phyloP scores from a whole-genome alignment of 1,140 invertebrate genomes.

The Ptiloglossa arizonensis region DNA sequence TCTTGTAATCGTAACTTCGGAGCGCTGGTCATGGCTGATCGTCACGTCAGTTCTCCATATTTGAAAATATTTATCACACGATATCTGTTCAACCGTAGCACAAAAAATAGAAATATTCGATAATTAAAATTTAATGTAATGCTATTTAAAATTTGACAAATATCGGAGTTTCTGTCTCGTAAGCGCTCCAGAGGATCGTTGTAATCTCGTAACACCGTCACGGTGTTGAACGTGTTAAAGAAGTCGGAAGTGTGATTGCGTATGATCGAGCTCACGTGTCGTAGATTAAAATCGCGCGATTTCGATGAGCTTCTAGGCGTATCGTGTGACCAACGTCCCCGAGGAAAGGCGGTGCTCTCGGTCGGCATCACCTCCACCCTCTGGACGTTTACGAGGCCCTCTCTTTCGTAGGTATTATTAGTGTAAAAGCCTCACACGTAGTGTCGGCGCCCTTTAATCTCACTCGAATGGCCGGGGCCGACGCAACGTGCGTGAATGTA shows the following conservation, averaged over 20 bases:
- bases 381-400: slow-evolving; percentile 39
- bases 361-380: slow-evolving; percentile 44
- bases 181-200: too few species aligned
- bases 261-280: not conserved
- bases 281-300: not conserved
- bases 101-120: too few species aligned
- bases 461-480: slow-evolving; percentile 42
- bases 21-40: too few species aligned
- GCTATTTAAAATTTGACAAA: too few species aligned
- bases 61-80: too few species aligned
- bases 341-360: slow-evolving; percentile 43
- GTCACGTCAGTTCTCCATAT: too few species aligned
- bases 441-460: slow-evolving; percentile 74
- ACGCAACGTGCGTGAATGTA: slow-evolving; percentile 64
- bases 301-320: slow-evolving; percentile 16
- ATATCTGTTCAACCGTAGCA: too few species aligned
- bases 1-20: too few species aligned
- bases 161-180: too few species aligned
- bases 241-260: not conserved
- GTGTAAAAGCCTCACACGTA: slow-evolving; percentile 71
- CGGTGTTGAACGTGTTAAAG: too few species aligned
- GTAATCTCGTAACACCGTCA: too few species aligned
- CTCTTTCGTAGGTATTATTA: slow-evolving; percentile 69
- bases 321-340: slow-evolving; percentile 26
- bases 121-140: too few species aligned